Evolutionary conservation across 2,113 vertebrate genomes (phyloP).

Genomic region (Syngnathoides biaculeatus): DNA sequence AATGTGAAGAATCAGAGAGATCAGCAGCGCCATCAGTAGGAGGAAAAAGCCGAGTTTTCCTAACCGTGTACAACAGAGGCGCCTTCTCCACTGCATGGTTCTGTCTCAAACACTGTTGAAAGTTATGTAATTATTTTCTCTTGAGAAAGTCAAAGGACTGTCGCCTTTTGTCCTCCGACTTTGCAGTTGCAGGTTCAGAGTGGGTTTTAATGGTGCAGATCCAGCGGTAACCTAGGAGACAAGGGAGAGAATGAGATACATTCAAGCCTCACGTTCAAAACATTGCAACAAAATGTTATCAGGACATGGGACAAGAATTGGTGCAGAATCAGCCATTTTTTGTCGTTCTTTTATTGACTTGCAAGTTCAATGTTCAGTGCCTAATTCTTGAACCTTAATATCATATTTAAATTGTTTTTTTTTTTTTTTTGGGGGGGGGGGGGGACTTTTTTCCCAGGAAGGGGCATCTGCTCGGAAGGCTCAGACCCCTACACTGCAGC

Average conservation of each 20-base stretch:
- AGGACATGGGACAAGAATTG: too few relatives aligned
- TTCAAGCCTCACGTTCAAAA: not conserved
- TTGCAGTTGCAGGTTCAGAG: not conserved
- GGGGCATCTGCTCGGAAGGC: slow-evolving; percentile 96
- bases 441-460: slow-evolving; percentile 75
- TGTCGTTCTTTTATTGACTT: not conserved
- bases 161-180: not conserved
- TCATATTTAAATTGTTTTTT: too few relatives aligned
- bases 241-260: not conserved
- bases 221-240: slow-evolving; percentile 22
- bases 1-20: slow-evolving; percentile 82
- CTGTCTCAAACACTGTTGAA: not conserved
- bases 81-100: slow-evolving; percentile 89
- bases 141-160: not conserved
- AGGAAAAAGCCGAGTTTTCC: slow-evolving; percentile 79
- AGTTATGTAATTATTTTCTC: not conserved
- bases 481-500: slow-evolving; percentile 90
- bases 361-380: not conserved
- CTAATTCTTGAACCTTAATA: not conserved
- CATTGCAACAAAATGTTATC: too few relatives aligned
- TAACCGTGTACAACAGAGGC: slow-evolving; percentile 83
- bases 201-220: not conserved
- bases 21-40: slow-evolving; percentile 78
- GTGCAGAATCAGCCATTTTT: too few relatives aligned
- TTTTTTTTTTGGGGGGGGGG: too few relatives aligned